These are phyloP conservation scores for Brachionus rotundiformis DNA, from an alignment of 1,140 invertebrate genomes.

Conservation along the genomic window DNA sequence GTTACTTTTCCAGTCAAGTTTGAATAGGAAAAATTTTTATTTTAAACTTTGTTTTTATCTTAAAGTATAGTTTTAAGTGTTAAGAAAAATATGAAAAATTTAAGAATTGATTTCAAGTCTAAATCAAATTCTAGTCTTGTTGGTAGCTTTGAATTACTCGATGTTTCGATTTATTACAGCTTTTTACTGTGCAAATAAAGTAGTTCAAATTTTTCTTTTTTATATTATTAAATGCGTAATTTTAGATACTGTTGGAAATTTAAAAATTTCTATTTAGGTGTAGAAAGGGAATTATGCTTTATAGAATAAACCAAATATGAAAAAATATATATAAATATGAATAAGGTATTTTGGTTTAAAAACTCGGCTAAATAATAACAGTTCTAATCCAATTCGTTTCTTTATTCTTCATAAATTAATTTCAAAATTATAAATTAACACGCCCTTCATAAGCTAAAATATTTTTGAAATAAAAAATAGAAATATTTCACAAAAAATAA, in stretches of 20 bases:
- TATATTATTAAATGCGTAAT: not conserved
- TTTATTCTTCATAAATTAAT: constrained; percentile 5
- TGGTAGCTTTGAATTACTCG: not conserved
- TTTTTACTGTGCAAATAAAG: not conserved
- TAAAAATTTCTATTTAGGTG: not conserved
- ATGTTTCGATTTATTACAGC: not conserved
- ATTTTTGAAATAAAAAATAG: not conserved
- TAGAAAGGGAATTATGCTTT: not conserved
- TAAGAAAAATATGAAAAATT: too few relatives aligned
- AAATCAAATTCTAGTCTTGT: not conserved
- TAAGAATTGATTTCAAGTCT: not conserved
- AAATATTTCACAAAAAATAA: not conserved
- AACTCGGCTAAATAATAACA: not conserved
- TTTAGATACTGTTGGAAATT: not conserved
- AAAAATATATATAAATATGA: not conserved
- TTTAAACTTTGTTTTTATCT: too few relatives aligned
- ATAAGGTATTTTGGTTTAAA: not conserved
- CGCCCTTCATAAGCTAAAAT: not conserved
- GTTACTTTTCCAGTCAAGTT: too few relatives aligned
- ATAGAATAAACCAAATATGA: not conserved
- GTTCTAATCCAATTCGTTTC: not conserved
- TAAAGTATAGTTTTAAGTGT: not conserved
- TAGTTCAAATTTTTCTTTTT: not conserved
- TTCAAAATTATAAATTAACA: constrained; percentile 37
- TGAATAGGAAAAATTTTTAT: too few relatives aligned